Conservation (phyloP, 2,888 invertebrate species). For the Zaprionus obscuricornis region DNA sequence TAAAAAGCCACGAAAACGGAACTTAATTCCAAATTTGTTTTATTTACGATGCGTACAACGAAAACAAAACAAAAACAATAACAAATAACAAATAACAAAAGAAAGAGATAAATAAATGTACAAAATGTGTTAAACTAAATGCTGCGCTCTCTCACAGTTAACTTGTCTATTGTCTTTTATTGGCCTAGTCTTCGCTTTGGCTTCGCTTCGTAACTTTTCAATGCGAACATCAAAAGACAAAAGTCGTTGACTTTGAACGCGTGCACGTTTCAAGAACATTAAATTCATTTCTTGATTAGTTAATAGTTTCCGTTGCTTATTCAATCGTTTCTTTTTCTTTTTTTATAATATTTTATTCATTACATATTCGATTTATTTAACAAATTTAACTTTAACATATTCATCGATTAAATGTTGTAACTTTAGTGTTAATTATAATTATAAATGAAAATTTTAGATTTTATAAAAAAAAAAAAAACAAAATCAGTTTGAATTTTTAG, state of each 20-base stretch:
- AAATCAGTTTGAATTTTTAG: too few species aligned
- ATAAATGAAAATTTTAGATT: too few species aligned
- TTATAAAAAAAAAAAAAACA: too few species aligned
- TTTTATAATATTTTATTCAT: too few species aligned
- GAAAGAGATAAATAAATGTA: too few species aligned
- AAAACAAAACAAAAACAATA: slow-evolving; percentile 3
- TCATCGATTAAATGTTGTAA: too few species aligned
- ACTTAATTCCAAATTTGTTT: slow-evolving; percentile 22
- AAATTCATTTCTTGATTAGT: slow-evolving; percentile 22
- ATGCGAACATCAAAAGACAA: slow-evolving; percentile 8
- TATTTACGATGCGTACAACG: slow-evolving; percentile 17
- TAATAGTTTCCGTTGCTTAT: slow-evolving; percentile 8
- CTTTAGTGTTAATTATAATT: too few species aligned
- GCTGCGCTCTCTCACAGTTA: slow-evolving; percentile 3
- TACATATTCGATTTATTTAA: too few species aligned
- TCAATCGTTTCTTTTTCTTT: too few species aligned
- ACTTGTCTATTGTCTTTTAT: slow-evolving; percentile 28
- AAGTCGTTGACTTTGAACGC: slow-evolving; percentile 51
- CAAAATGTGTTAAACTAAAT: too few species aligned
- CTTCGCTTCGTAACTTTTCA: slow-evolving; percentile 14
- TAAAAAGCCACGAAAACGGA: slow-evolving; percentile 39
- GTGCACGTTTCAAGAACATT: slow-evolving; percentile 48
- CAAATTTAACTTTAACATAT: too few species aligned
- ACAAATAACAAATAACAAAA: slow-evolving; percentile 4
- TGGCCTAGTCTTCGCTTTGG: slow-evolving; percentile 44